Conservation (phyloP, 2,113 vertebrate genomes). For the Chionodraco myersi region DNA sequence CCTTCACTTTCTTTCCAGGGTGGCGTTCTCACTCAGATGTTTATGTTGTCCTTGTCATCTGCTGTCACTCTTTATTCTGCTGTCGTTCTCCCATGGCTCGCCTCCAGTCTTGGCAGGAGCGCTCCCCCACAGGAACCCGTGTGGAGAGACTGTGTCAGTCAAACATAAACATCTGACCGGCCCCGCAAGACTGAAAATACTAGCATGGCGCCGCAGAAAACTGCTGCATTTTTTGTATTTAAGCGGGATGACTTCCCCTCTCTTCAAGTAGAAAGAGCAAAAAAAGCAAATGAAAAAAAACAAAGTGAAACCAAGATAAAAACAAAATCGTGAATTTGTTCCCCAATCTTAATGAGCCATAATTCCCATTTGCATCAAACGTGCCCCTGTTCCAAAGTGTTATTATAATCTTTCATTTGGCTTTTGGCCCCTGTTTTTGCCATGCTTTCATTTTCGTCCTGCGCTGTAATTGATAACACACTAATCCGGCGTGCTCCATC, state of each 20-base stretch:
- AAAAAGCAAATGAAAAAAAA: too few species aligned
- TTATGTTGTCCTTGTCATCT: slow-evolving; percentile 61
- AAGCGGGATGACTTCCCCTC: background rate
- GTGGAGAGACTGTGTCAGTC: slow-evolving; percentile 61
- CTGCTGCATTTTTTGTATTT: slow-evolving; percentile 1
- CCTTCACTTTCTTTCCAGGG: slow-evolving; percentile 73
- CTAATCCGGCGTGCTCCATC: slow-evolving; percentile 66
- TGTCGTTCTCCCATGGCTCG: slow-evolving; percentile 63
- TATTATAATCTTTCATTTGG: slow-evolving; percentile 39
- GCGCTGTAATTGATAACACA: slow-evolving; percentile 53
- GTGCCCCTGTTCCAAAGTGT: slow-evolving; percentile 14
- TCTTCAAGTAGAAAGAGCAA: slow-evolving; percentile 9
- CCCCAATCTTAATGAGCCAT: slow-evolving; percentile 15
- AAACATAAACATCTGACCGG: slow-evolving; percentile 75
- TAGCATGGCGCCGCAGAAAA: slow-evolving; percentile 58
- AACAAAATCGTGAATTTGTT: background rate
- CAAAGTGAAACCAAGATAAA: too few species aligned
- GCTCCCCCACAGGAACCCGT: slow-evolving; percentile 61
- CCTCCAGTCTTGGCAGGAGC: slow-evolving; percentile 57
- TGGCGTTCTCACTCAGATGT: slow-evolving; percentile 75
- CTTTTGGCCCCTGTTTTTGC: slow-evolving; percentile 26
- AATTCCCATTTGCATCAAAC: background rate
- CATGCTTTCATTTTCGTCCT: slow-evolving; percentile 75
- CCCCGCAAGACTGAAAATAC: slow-evolving; percentile 66
- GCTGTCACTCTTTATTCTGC: slow-evolving; percentile 60